Base-by-base conservation (phyloP, 2,797 vertebrate species). In the Buceros bicornis region DNA sequence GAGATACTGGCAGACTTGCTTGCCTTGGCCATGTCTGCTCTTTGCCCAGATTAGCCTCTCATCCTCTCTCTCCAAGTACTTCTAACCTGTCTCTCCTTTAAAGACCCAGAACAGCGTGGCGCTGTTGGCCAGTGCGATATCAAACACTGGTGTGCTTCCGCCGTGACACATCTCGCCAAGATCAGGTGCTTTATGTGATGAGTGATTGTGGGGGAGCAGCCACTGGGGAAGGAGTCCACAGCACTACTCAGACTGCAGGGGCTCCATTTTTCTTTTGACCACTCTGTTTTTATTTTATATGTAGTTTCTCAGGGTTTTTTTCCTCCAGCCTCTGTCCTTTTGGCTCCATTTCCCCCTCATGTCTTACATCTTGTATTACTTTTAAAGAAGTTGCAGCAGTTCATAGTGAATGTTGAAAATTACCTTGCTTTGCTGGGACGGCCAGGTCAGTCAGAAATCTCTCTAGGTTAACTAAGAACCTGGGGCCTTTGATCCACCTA, bases 111-210 rank as follows among this genome's bases (percentile, higher is more conserved):
- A 19, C 13, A 6, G 10, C 11, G 1, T 56, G 56, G 40, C 4
- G 9, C 78, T 72, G 42, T 43, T 71, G 40, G 13, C 9, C 33
- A 25, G 24, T 0, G 2, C 1, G 0, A 14, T 71, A 47, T 20
- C 64, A 29, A 61, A 47, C 8, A 16, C 19, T 0, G 0, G 6
- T 1, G 0, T 56, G 72, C 54, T 21, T 17, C 40, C 2, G 6
- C 54, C 5, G 2, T 17, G 16, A 7, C 8, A 5, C 35, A 29
- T 47, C 73, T 90, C 9, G 0, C 54, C 17, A 31, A 76, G 37
- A 22, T 71, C 19, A 26, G 42, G n/a, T 0, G 5, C 53, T 67
- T 57, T 1, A 2, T 9, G 8, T 8, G 11, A 72, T 8, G 11
- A 72, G 56, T 0, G 2, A 47, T 81, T 83, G 35, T 61, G 73